Conservation (phyloP, 2,888 invertebrate genomes). For the Lumbricus terrestris region DNA sequence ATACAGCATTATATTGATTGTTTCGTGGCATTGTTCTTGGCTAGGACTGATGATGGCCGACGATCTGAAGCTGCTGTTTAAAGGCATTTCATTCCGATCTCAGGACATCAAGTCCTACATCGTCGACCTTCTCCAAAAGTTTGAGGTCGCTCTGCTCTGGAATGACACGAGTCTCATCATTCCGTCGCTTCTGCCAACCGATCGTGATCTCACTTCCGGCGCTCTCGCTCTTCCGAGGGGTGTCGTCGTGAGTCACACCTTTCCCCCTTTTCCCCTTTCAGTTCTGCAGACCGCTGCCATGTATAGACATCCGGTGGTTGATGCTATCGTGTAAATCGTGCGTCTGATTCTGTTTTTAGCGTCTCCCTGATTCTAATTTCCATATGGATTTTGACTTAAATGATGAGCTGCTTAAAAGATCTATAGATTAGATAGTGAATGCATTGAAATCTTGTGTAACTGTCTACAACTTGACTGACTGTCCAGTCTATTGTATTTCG, state of each 20-base stretch:
- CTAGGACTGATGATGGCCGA: conserved; percentile 86
- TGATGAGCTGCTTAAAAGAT: not conserved
- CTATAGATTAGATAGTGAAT: not conserved
- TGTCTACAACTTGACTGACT: too few species aligned
- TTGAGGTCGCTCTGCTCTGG: conserved; percentile 95
- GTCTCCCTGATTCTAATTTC: not conserved
- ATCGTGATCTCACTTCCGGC: conserved; percentile 46
- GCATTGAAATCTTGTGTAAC: too few species aligned
- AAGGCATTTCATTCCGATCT: conserved; percentile 70
- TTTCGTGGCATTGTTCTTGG: conserved; percentile 22
- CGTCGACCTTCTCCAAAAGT: conserved; percentile 87
- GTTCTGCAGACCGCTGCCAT: not conserved
- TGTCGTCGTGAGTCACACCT: conserved; percentile 32
- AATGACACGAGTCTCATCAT: conserved; percentile 85
- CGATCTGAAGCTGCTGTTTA: conserved; percentile 87
- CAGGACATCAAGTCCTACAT: conserved; percentile 74
- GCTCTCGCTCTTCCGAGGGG: conserved; percentile 27
- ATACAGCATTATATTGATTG: not conserved
- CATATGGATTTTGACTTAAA: not conserved
- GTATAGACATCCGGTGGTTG: not conserved
- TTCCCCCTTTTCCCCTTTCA: too few species aligned
- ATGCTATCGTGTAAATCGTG: not conserved
- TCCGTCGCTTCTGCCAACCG: conserved; percentile 84
- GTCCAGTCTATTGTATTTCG: too few species aligned
- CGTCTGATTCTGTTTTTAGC: not conserved